Evolutionary conservation across 2,888 invertebrate genomes (phyloP), one percentile per base, ranked within the genome.

Genomic region (Drosophila bunnanda): DNA sequence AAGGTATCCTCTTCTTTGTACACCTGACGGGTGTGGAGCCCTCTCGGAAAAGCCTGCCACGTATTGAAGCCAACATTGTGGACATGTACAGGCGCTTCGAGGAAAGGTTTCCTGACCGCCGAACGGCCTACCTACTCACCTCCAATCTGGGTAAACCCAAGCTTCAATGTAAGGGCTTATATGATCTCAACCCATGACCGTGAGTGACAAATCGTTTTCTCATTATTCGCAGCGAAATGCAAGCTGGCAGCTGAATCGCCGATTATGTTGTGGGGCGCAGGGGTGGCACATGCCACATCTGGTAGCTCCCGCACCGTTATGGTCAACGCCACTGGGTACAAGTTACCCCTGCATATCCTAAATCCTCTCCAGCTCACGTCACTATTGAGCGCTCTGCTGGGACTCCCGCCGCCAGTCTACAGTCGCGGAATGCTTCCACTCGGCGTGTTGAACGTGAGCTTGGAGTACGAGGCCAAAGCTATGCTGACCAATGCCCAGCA

Each of bases 131-230:
- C 92, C 90, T 99, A 48, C 96, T 99, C 91, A 98, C 98, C 13
- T 95, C 99, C 8, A 98, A 99, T 92, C 98, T 99, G 93, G 99
- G 98, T 65, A 99, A 99, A 98, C 98, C 98, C 20, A 96, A 98
- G 92, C 97, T 98, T 96, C 4, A 32, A 17, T 98, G 98, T 91
- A 48, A 73, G 58, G 9, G 1, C 13, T 17, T 9, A 4, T 13
- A 9, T 15, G 5, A n/a, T 13, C n/a, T 20, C 9, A 32, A 12
- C 3, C 3, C 0, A 8, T 30, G 7, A 48, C 5, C 2, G 12
- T 12, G n/a, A 28, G 28, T 28, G 8, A 15, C 5, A 5, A 6
- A 13, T 22, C 8, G 0, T 50, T 34, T 25, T 13, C 3, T 38
- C 1, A 4, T 30, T 46, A 0, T 10, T 28, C 22, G 1, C 22